Conservation (phyloP, 2,113 vertebrate species). For the Delphinapterus leucas region DNA sequence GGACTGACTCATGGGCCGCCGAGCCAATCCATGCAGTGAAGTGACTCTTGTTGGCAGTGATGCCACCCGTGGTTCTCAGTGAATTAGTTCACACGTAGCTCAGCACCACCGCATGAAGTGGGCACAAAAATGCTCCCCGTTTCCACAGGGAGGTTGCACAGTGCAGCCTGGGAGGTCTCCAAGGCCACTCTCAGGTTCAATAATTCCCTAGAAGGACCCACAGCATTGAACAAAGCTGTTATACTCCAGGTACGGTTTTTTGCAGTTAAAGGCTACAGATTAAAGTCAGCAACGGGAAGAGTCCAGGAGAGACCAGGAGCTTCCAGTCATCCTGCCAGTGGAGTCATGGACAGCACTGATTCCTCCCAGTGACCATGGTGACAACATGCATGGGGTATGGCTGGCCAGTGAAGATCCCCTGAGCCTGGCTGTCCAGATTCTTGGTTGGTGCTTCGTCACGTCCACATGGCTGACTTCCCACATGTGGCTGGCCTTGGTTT, state of each 20-base stretch:
- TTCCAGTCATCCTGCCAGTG: fast-evolving
- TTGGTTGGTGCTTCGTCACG: fast-evolving
- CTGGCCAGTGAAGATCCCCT: fast-evolving
- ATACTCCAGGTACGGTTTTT: fast-evolving
- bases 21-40: fast-evolving
- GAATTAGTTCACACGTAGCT: fast-evolving
- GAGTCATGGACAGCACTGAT: fast-evolving
- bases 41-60: fast-evolving
- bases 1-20: fast-evolving
- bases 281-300: fast-evolving
- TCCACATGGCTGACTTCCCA: fast-evolving
- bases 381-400: fast-evolving
- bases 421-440: background rate
- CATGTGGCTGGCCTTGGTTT: background rate
- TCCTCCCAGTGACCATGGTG: background rate
- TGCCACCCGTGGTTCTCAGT: fast-evolving
- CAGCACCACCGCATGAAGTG: fast-evolving
- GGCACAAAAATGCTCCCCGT: fast-evolving
- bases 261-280: fast-evolving
- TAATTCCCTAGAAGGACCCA: background rate
- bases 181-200: too few relatives aligned
- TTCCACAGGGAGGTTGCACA: background rate
- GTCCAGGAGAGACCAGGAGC: too few relatives aligned
- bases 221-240: background rate
- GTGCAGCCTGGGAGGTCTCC: background rate